phyloP scores from a whole-genome alignment of 2,113 vertebrate genomes.

The Cololabis saira region DNA sequence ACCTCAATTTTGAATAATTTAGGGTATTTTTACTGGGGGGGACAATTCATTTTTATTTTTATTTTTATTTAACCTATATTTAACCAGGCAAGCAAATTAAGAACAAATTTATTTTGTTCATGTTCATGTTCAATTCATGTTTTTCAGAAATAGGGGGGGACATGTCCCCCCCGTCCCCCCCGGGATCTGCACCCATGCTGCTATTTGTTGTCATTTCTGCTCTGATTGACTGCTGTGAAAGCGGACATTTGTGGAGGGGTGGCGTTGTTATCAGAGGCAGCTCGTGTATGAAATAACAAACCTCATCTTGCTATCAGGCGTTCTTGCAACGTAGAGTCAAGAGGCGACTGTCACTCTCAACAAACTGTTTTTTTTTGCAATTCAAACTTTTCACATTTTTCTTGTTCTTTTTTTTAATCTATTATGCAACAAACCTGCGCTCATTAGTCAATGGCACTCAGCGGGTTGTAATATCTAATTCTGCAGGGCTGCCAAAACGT shows the following conservation, averaged over 20 bases:
- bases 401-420: constrained; percentile 60
- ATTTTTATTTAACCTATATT: too few relatives aligned
- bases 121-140: too few relatives aligned
- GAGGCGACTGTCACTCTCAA: constrained; percentile 62
- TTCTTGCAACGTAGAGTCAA: constrained; percentile 4
- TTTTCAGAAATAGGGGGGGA: too few relatives aligned
- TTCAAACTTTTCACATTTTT: constrained; percentile 57
- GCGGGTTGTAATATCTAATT: constrained; percentile 75
- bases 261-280: constrained; percentile 42
- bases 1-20: too few relatives aligned
- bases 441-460: constrained; percentile 79
- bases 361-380: constrained; percentile 48
- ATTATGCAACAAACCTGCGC: constrained; percentile 51
- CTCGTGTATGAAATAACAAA: constrained; percentile 57
- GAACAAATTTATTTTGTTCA: too few relatives aligned
- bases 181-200: too few relatives aligned
- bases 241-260: constrained; percentile 25
- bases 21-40: too few relatives aligned
- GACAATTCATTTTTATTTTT: too few relatives aligned
- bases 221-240: constrained; percentile 59
- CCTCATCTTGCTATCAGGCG: constrained; percentile 29
- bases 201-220: constrained; percentile 51
- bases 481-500: constrained; percentile 61
- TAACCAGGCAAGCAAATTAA: too few relatives aligned
- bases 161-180: too few relatives aligned